Evolutionary conservation across 2,888 invertebrate species (phyloP).

Genomic region (Hymenopus coronatus): DNA sequence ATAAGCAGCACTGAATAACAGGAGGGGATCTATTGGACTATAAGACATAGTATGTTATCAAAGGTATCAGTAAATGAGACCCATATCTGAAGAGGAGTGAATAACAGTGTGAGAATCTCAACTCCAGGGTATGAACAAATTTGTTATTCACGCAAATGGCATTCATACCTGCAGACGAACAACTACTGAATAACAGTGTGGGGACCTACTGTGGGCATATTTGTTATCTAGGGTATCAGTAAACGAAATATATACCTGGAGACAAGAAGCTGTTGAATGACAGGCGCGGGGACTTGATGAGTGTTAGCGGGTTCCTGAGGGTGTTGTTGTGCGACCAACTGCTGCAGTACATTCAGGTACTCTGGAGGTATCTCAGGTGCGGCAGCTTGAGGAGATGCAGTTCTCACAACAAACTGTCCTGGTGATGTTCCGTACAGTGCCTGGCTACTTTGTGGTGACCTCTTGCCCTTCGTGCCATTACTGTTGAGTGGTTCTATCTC

Average conservation of each 20-base stretch:
- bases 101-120: too few relatives aligned
- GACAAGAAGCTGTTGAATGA: slow-evolving; percentile 25
- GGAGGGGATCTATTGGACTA: too few relatives aligned
- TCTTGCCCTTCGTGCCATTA: background rate
- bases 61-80: too few relatives aligned
- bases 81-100: too few relatives aligned
- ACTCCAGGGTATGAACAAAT: too few relatives aligned
- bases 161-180: too few relatives aligned
- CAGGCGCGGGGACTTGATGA: background rate
- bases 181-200: too few relatives aligned
- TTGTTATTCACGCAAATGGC: too few relatives aligned
- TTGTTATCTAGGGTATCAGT: too few relatives aligned
- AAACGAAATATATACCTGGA: background rate
- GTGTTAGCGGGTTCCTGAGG: background rate
- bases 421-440: slow-evolving; percentile 26
- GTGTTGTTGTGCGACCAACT: slow-evolving; percentile 19
- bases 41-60: too few relatives aligned
- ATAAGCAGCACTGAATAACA: too few relatives aligned
- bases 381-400: background rate
- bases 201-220: too few relatives aligned
- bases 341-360: slow-evolving; percentile 24
- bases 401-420: slow-evolving; percentile 26
- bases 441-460: background rate
- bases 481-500: background rate
- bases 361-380: slow-evolving; percentile 20